Conservation (phyloP, 2,888 invertebrate species). For the Pachliopta kotzebuea region DNA sequence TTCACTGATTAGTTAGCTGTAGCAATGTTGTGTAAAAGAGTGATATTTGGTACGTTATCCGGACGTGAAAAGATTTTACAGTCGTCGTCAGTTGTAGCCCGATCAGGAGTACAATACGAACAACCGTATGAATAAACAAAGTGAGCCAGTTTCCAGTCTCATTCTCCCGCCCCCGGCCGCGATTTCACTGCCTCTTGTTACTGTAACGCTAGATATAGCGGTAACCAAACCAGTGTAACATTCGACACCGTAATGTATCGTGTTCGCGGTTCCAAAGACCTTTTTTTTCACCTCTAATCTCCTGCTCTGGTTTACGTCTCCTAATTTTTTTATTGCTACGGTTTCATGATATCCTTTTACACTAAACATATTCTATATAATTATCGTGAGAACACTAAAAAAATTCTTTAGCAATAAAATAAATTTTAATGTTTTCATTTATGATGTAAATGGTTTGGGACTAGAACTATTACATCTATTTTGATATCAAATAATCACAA, state of each 20-base stretch:
- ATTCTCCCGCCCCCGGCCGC: constrained; percentile 50
- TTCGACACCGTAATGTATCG: constrained; percentile 40
- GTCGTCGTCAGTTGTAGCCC: constrained; percentile 1
- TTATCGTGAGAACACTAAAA: background rate
- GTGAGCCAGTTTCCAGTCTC: constrained; percentile 42
- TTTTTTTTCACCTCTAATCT: constrained; percentile 39
- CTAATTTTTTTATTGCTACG: constrained; percentile 9
- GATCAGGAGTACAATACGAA: constrained; percentile 23
- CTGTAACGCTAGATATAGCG: constrained; percentile 46
- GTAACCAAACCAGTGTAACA: constrained; percentile 43
- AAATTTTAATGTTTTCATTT: too few relatives aligned
- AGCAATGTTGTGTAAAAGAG: background rate
- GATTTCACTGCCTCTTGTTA: constrained; percentile 56
- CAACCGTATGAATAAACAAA: constrained; percentile 29
- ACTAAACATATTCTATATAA: background rate
- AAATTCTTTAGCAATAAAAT: too few relatives aligned
- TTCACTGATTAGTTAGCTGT: background rate
- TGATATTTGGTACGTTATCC: constrained; percentile 1
- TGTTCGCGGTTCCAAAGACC: constrained; percentile 39
- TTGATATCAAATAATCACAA: too few relatives aligned
- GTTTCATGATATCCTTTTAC: background rate
- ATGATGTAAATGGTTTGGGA: too few relatives aligned
- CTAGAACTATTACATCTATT: too few relatives aligned
- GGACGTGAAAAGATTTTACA: background rate
- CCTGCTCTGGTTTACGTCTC: constrained; percentile 31